These are phyloP conservation scores for Archegozetes longisetosus DNA, from an alignment of 1,140 invertebrate species.

Conservation along the genomic window DNA sequence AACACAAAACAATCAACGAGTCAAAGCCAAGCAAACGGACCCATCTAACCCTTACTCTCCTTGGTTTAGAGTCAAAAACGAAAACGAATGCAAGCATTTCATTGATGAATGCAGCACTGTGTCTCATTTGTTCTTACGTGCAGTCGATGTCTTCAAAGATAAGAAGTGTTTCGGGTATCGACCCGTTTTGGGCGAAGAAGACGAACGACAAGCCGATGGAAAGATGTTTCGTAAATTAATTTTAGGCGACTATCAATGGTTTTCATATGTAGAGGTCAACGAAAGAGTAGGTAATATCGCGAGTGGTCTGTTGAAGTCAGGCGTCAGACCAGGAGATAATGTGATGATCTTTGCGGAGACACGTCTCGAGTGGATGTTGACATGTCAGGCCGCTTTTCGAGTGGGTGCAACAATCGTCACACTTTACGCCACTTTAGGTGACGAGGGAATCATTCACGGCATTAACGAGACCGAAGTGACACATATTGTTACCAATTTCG, in stretches of 20 bases:
- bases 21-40: background rate
- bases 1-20: slow-evolving; percentile 10
- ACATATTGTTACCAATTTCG: slow-evolving; percentile 42
- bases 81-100: background rate
- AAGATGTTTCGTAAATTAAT: slow-evolving; percentile 89
- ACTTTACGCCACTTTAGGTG: slow-evolving; percentile 86
- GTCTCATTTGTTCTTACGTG: slow-evolving; percentile 63
- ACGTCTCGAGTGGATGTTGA: slow-evolving; percentile 87
- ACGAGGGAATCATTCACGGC: slow-evolving; percentile 85
- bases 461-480: slow-evolving; percentile 90
- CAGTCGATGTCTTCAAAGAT: slow-evolving; percentile 41
- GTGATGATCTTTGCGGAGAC: slow-evolving; percentile 93
- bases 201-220: slow-evolving; percentile 82
- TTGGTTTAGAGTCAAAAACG: background rate
- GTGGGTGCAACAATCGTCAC: slow-evolving; percentile 53
- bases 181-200: slow-evolving; percentile 74
- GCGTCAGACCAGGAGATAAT: slow-evolving; percentile 39
- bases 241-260: slow-evolving; percentile 86
- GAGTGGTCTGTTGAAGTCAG: slow-evolving; percentile 44
- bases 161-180: slow-evolving; percentile 70
- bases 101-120: slow-evolving; percentile 59
- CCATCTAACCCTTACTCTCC: background rate
- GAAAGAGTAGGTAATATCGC: slow-evolving; percentile 54
- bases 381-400: slow-evolving; percentile 36
- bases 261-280: slow-evolving; percentile 63